A percentile compares a stretch with the other conserved stretches of the same genome.
These are phyloP conservation scores for Aphelinus certus DNA, from an alignment of 1,140 invertebrate species.

Conservation along the genomic window DNA sequence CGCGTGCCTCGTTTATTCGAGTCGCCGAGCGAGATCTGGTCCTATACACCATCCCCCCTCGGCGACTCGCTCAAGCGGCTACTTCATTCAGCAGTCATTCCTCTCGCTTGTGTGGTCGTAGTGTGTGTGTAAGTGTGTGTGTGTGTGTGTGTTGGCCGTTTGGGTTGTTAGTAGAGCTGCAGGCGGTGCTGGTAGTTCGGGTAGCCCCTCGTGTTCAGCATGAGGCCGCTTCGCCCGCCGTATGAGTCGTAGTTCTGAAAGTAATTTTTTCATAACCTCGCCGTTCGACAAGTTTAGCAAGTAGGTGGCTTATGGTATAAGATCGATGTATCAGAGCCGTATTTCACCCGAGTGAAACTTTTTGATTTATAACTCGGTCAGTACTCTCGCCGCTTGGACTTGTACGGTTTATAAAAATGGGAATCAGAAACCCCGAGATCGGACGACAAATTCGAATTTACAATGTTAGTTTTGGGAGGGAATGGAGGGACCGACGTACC, in stretches of 20 bases:
- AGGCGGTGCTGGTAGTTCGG: constrained; percentile 51
- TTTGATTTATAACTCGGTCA: too few species aligned
- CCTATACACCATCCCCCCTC: too few species aligned
- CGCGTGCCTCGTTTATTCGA: not conserved
- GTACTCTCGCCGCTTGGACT: too few species aligned
- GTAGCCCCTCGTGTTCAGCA: constrained; percentile 49
- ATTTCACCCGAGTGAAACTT: not conserved
- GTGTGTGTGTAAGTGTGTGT: not conserved
- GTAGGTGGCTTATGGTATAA: not conserved
- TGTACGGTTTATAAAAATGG: too few species aligned
- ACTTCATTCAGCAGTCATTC: too few species aligned
- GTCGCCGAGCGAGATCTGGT: too few species aligned
- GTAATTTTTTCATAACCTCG: constrained; percentile 14
- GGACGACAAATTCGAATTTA: too few species aligned
- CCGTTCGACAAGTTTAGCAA: not conserved
- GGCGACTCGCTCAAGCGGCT: too few species aligned
- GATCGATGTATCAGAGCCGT: not conserved
- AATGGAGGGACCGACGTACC: constrained; percentile 37
- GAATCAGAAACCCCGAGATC: too few species aligned
- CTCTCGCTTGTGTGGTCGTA: too few species aligned
- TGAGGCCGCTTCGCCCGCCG: constrained; percentile 36
- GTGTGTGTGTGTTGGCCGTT: not conserved
- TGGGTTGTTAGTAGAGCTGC: constrained; percentile 50
- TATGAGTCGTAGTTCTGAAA: constrained; percentile 54
- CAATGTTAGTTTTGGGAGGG: too few species aligned